These are phyloP conservation scores for Parthenolecanium corni DNA, from an alignment of 2,888 invertebrate genomes.

Conservation along the genomic window DNA sequence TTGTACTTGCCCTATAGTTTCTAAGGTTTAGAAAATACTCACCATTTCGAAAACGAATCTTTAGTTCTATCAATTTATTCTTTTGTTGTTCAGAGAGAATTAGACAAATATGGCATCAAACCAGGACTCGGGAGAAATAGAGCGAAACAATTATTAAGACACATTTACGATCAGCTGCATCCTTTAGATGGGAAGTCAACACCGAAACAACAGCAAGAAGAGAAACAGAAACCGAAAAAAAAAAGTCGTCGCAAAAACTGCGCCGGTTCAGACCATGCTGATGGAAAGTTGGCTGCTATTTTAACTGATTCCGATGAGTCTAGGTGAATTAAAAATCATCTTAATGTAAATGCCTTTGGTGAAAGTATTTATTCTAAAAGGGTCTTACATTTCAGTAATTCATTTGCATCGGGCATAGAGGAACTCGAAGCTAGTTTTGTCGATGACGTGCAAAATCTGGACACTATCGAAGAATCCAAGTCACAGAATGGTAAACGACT, in stretches of 20 bases:
- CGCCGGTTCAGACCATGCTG: background rate
- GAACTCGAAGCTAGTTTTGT: constrained; percentile 8
- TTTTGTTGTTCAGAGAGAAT: constrained; percentile 40
- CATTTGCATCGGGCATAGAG: constrained; percentile 1
- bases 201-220: background rate
- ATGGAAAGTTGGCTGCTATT: background rate
- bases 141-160: constrained; percentile 44
- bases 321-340: background rate
- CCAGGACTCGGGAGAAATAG: constrained; percentile 41
- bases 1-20: too few relatives aligned
- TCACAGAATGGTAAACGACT: background rate
- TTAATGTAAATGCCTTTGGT: background rate
- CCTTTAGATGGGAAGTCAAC: constrained; percentile 34
- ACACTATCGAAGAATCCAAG: background rate
- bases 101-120: constrained; percentile 45
- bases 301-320: background rate
- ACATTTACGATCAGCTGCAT: constrained; percentile 47
- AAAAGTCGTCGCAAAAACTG: background rate
- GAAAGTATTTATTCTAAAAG: background rate
- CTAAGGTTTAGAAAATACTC: too few relatives aligned
- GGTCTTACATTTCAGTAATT: background rate
- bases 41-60: too few relatives aligned
- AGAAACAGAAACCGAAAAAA: background rate
- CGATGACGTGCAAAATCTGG: constrained; percentile 6
- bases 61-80: background rate